phyloP scores from a whole-genome alignment of 2,888 invertebrate species.

The Tineola bisselliella region DNA sequence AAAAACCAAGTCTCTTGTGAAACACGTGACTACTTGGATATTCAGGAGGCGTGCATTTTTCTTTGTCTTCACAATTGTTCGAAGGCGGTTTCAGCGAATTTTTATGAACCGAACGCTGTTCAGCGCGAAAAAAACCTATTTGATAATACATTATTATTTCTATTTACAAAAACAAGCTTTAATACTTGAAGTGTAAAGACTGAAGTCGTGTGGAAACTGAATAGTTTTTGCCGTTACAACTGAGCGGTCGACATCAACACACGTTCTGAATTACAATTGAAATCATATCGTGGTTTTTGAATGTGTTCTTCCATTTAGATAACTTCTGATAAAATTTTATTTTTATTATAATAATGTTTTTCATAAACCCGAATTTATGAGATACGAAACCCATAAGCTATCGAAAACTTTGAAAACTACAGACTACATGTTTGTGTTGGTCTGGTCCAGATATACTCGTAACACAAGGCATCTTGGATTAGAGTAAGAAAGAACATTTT shows the following conservation, averaged over 20 bases:
- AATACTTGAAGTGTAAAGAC: neutral
- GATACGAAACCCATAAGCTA: too few species aligned
- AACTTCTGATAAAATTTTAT: too few species aligned
- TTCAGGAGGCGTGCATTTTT: neutral
- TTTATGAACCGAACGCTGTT: slow-evolving; percentile 5
- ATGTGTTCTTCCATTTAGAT: neutral
- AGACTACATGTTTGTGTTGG: too few species aligned
- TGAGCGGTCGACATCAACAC: neutral
- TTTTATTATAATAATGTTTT: too few species aligned
- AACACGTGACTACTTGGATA: neutral
- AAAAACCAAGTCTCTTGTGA: neutral
- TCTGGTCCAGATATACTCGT: too few species aligned
- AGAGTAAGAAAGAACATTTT: too few species aligned
- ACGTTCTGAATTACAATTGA: slow-evolving; percentile 2
- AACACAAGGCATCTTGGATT: too few species aligned
- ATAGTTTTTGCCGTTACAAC: neutral
- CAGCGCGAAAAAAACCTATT: neutral
- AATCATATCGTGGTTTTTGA: neutral
- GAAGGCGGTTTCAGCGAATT: slow-evolving; percentile 6
- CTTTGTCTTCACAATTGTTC: slow-evolving; percentile 10
- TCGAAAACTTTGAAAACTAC: too few species aligned
- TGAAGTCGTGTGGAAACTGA: neutral
- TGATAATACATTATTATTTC: neutral
- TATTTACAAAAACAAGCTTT: neutral
- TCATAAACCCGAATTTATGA: too few species aligned